Percentiles rank a stretch among this genome's conserved stretches.
Evolutionary conservation across 2,797 vertebrate species (phyloP).

Genomic region (Tadarida brasiliensis): DNA sequence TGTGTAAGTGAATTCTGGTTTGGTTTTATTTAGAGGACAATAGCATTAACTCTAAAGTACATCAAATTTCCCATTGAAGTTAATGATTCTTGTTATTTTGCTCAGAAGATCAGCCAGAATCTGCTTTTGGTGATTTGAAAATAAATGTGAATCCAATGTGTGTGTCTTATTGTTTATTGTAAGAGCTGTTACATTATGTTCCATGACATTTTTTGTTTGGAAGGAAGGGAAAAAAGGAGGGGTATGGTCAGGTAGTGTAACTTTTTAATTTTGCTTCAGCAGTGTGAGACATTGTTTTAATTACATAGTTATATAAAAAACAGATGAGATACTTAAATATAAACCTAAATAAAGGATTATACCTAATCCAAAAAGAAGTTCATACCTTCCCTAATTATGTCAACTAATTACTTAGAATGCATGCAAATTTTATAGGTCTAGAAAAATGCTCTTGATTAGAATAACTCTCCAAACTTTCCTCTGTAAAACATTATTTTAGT

Average conservation of each 20-base stretch:
- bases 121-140: background rate
- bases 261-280: background rate
- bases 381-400: background rate
- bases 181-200: background rate
- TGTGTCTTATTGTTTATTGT: background rate
- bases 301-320: background rate
- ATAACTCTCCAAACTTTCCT: background rate
- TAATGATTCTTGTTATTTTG: background rate
- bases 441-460: background rate
- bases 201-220: background rate
- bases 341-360: background rate
- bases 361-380: slow-evolving; percentile 9
- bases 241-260: background rate
- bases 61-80: background rate
- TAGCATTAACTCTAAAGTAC: background rate
- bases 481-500: background rate
- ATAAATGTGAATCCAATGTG: background rate
- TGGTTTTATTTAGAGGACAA: background rate
- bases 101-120: background rate
- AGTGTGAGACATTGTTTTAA: background rate
- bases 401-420: background rate
- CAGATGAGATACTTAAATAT: slow-evolving; percentile 6
- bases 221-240: background rate
- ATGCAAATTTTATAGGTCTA: background rate
- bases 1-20: background rate